Conservation (phyloP, 2,888 invertebrate genomes). For the Sturmia bella region DNA sequence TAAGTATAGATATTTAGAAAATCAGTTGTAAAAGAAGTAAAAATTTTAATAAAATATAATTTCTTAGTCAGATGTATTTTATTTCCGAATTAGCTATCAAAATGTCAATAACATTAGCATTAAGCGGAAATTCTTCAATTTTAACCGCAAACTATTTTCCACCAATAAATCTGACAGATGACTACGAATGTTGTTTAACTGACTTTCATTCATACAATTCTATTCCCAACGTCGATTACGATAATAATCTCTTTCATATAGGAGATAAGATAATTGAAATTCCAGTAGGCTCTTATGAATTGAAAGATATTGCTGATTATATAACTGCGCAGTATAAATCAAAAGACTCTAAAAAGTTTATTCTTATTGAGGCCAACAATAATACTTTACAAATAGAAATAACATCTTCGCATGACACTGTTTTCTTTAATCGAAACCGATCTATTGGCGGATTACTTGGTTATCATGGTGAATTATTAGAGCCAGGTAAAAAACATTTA, state of each 20-base stretch:
- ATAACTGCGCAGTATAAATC: background rate
- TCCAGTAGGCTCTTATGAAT: no score
- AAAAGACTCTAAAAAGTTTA: background rate
- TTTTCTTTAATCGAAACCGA: background rate
- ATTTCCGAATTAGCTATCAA: background rate
- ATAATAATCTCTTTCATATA: background rate
- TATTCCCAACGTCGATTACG: slow-evolving; percentile 39
- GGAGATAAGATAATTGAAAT: background rate
- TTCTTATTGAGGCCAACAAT: slow-evolving; percentile 3
- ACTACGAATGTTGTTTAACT: slow-evolving; percentile 7
- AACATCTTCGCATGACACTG: background rate
- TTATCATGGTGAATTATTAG: no score
- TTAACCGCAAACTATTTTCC: slow-evolving; percentile 12
- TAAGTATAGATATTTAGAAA: background rate
- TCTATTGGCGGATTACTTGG: background rate
- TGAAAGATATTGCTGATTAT: background rate
- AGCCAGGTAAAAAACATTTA: no score
- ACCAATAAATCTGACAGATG: background rate
- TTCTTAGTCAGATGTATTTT: background rate
- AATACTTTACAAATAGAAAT: slow-evolving; percentile 12
- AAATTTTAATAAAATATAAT: no score
- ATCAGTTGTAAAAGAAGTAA: background rate
- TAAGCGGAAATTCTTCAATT: slow-evolving; percentile 5
- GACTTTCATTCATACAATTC: no score
- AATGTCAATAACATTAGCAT: slow-evolving; percentile 6